Conservation (phyloP, 2,797 vertebrate species). For the Buphagus erythrorhynchus region DNA sequence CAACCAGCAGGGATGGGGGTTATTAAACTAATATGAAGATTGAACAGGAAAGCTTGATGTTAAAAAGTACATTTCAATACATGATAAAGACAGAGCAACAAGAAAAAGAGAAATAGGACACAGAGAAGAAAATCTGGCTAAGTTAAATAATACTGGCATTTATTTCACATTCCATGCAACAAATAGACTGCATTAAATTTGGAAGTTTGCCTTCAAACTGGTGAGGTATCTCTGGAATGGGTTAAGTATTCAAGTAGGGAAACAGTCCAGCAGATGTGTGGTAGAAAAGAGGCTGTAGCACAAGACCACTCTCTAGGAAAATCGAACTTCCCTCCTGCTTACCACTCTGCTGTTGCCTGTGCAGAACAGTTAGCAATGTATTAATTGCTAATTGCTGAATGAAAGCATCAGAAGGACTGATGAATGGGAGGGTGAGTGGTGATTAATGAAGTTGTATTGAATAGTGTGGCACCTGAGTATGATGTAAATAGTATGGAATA, state of each 20-base stretch:
- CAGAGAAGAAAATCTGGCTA: neutral
- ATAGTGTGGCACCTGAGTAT: neutral
- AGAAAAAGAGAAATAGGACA: neutral
- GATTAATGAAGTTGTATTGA: neutral
- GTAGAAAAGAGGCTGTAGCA: neutral
- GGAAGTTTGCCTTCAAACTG: neutral
- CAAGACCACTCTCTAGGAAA: neutral
- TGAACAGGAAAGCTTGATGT: neutral
- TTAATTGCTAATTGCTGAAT: neutral
- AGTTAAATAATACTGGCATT: neutral
- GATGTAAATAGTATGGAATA: neutral
- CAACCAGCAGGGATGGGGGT: neutral
- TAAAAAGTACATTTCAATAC: neutral
- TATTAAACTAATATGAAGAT: neutral
- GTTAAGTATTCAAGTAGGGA: neutral
- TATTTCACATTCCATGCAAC: neutral
- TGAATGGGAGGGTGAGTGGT: neutral
- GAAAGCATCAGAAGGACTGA: neutral
- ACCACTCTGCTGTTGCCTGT: neutral
- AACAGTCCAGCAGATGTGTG: neutral
- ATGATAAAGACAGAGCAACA: neutral
- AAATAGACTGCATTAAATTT: neutral
- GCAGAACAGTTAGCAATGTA: neutral
- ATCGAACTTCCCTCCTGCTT: neutral
- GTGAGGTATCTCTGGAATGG: neutral